phyloP scores from a whole-genome alignment of 2,888 invertebrate genomes.

The Strigamia maritima region DNA sequence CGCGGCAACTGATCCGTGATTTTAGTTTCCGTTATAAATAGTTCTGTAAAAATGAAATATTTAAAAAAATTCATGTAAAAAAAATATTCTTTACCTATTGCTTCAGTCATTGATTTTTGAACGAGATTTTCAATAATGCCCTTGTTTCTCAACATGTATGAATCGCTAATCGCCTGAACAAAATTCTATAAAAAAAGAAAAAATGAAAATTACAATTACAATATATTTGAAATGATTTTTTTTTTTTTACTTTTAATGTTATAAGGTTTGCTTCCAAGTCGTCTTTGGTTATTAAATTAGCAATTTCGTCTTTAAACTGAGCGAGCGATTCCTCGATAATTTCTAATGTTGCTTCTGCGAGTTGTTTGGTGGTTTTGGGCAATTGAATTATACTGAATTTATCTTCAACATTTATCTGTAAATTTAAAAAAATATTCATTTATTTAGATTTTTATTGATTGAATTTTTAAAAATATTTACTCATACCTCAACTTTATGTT shows the following conservation, averaged over 20 bases:
- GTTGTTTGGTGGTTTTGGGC: slow-evolving; percentile 39
- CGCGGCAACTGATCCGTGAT: background rate
- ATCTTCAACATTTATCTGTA: slow-evolving; percentile 41
- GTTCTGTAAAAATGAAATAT: background rate
- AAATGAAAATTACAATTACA: background rate
- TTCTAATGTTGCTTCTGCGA: background rate
- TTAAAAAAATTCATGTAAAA: background rate
- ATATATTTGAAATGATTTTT: background rate
- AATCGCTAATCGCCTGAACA: slow-evolving; percentile 33
- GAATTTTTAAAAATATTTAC: background rate
- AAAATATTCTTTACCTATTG: slow-evolving; percentile 36
- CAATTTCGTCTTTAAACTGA: slow-evolving; percentile 37
- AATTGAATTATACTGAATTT: slow-evolving; percentile 40
- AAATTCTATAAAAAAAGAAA: slow-evolving; percentile 35
- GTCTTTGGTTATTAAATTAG: slow-evolving; percentile 36
- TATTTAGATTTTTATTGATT: too few relatives aligned
- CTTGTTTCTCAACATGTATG: slow-evolving; percentile 39
- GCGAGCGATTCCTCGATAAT: background rate
- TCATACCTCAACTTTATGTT: slow-evolving; percentile 42
- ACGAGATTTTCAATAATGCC: slow-evolving; percentile 40
- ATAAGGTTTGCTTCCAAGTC: slow-evolving; percentile 30
- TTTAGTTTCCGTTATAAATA: background rate
- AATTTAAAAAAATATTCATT: slow-evolving; percentile 33
- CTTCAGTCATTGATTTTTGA: slow-evolving; percentile 26
- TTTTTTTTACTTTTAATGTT: background rate